Conservation (phyloP, 2,888 invertebrate species). For the Liopterus haemorrhoidalis region DNA sequence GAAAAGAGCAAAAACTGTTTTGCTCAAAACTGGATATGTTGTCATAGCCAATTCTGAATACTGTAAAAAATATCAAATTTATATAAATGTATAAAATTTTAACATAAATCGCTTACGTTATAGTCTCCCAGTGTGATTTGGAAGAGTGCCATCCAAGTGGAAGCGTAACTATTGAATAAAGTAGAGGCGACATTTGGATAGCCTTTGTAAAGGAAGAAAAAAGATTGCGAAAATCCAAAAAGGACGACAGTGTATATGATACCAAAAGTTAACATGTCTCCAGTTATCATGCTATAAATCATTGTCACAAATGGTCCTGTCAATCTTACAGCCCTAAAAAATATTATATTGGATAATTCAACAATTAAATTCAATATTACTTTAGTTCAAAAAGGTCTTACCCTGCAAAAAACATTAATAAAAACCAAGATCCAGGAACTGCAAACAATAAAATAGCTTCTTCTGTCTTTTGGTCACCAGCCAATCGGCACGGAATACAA, state of each 20-base stretch:
- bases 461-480: conserved; percentile 70
- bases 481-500: conserved; percentile 81
- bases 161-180: conserved; percentile 76
- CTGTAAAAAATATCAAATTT: conserved; percentile 53
- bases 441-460: conserved; percentile 89
- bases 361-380: conserved; percentile 3
- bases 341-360: conserved; percentile 11
- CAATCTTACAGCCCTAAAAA: conserved; percentile 76
- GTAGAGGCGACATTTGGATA: conserved; percentile 76
- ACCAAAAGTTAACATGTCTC: conserved; percentile 97
- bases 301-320: conserved; percentile 99
- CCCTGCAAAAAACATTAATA: conserved; percentile 99
- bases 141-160: conserved; percentile 96
- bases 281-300: conserved; percentile 98
- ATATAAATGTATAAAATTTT: conserved; percentile 12
- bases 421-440: conserved; percentile 94
- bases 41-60: conserved; percentile 87
- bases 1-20: conserved; percentile 94
- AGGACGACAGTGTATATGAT: conserved; percentile 94
- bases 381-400: conserved; percentile 44
- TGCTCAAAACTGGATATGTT: conserved; percentile 85
- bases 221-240: conserved; percentile 93
- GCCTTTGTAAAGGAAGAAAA: conserved; percentile 89
- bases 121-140: conserved; percentile 97
- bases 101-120: conserved; percentile 62